Percentiles rank a stretch among this genome's conserved stretches.
Conservation (phyloP, 2,113 vertebrate species). For the rabbit (Oryctolagus cuniculus) region DNA sequence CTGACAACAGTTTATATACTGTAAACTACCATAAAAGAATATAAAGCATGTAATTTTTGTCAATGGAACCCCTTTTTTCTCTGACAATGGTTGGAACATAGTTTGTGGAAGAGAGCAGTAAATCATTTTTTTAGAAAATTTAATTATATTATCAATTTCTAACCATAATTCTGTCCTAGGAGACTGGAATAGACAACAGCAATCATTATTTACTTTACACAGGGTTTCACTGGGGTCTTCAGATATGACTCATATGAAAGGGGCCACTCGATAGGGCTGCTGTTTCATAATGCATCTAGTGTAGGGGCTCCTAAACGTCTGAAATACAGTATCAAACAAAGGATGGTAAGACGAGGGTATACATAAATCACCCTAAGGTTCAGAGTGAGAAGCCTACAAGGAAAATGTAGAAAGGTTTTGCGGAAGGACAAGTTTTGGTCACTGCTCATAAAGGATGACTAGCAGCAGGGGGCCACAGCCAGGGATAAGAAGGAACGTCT, state of each 20-base stretch:
- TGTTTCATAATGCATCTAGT: background rate
- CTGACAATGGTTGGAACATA: background rate
- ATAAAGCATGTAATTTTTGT: background rate
- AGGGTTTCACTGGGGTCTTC: background rate
- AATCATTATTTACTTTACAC: background rate
- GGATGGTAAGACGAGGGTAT: background rate
- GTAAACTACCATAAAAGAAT: background rate
- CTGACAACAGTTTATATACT: background rate
- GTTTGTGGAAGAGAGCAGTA: background rate
- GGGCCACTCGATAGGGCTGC: background rate
- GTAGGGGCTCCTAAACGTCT: background rate
- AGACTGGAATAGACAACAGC: background rate
- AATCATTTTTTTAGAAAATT: background rate
- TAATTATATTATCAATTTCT: conserved; percentile 33
- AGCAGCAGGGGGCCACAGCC: background rate
- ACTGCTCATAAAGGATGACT: background rate
- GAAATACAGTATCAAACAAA: background rate
- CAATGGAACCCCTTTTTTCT: background rate
- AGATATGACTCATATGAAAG: background rate
- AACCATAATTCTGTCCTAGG: background rate
- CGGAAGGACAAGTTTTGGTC: background rate
- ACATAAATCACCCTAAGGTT: background rate
- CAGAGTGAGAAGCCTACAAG: background rate
- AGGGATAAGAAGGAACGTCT: background rate
- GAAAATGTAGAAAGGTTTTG: background rate